Evolutionary conservation across 1,140 invertebrate species (phyloP), one percentile per base, ranked within the genome.

Genomic region (Eumeta japonica): DNA sequence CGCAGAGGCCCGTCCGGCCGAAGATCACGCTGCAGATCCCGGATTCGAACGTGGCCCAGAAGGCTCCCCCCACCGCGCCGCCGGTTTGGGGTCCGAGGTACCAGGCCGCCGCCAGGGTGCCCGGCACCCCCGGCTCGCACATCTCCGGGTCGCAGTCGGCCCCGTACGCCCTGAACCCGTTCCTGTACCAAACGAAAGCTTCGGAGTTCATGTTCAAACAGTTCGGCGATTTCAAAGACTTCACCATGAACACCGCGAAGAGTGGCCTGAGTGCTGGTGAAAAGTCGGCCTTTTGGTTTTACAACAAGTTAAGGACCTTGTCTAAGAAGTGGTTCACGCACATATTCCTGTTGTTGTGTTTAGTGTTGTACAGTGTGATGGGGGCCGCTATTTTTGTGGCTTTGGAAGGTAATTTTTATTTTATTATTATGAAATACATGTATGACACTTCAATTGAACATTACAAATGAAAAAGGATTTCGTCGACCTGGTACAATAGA

Each of bases 301-400:
- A 89, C 54, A 83, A 84, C 42, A 90, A 87, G 71, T 67, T 90
- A 28, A 84, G 84, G 58, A 73, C 80, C 10, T 84, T 84, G 78
- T 92, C 88, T 1, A 85, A 83, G 50, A 82, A 82, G 43, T 93
- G 90, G 89, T 92, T 93, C 62, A 92, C 89, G 5, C 90, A 94
- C 73, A 81, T 91, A 19, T 90, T 93, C 62, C 79, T 94, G 38
- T 81, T 87, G 46, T 52, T 88, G 36, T 82, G 92, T 44, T 80
- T 93, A 17, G 68, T 85, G 16, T 66, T 84, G 3, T 93, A 92
- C 61, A 92, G 84, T 44, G 66, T 87, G 15, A 80, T 86, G 1
- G 91, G 90, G 15, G 90, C 89, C 0, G 64, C 84, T 20, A 71
- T 91, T 7, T 93, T 93, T 58, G 68, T 83, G 13, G 75, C 81